Base-by-base conservation (phyloP, 2,113 vertebrate genomes). In the Chaetura pelagica region DNA sequence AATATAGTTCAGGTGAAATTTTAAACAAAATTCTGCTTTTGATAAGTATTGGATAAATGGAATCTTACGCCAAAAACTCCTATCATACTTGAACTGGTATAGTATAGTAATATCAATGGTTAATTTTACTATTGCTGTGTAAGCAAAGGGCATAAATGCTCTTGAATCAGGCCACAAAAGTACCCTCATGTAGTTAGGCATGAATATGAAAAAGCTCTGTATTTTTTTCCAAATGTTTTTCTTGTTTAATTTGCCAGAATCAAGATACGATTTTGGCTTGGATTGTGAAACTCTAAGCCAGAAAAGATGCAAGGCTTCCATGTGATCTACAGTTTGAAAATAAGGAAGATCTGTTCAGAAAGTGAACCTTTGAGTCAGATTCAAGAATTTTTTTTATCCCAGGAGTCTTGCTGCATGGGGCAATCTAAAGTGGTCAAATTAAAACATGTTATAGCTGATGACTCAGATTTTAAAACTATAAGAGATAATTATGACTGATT, bases 241-340 rank as follows among this genome's bases (percentile, higher is more conserved):
- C 94, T 21, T 5, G 5, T 94, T 92, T 94, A 86, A 86, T 95
- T 95, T 93, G 92, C 94, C 95, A 96, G 82, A 88, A 95, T 88
- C 83, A 81, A 97, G 94, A 94, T 77, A 93, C 14, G 68, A 94
- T 94, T 94, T 96, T 96, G 95, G 94, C 96, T 94, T 96, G 69
- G 57, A 64, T 52, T 74, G 79, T 21, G 48, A 81, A 86, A 89
- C 38, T 78, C 90, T 75, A 92, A 92, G 96, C 94, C 95, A 96
- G 85, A 67, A 90, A 96, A 94, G 67, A 94, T 90, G 80, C 72
- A 77, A 84, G 72, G 79, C 85, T 89, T 94, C 83, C 93, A 90
- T 71, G 90, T 93, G 93, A 96, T 90, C 93, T 90, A 81, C 85
- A 88, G 94, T 94, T 96, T 90, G 88, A 79, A 94, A 93, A 93